phyloP scores from a whole-genome alignment of 2,888 invertebrate genomes.

The Tachina lurida region DNA sequence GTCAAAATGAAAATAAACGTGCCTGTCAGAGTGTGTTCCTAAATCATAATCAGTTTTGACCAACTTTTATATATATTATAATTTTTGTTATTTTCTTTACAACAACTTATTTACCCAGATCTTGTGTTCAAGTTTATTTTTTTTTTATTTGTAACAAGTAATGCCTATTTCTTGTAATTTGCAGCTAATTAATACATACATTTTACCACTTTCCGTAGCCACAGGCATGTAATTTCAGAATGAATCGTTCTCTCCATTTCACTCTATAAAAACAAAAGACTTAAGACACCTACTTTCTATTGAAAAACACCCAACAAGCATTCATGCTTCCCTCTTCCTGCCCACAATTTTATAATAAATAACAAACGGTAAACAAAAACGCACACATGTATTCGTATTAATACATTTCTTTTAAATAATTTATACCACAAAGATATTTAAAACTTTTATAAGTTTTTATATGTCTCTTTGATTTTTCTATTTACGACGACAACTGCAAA shows the following conservation, averaged over 20 bases:
- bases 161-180: background rate
- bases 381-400: constrained; percentile 8
- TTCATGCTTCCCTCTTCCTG: constrained; percentile 4
- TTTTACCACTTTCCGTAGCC: constrained; percentile 25
- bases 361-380: background rate
- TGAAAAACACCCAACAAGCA: background rate
- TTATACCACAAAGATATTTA: constrained; percentile 54
- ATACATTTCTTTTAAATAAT: constrained; percentile 30
- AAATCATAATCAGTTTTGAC: too few relatives aligned
- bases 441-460: constrained; percentile 61
- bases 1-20: too few relatives aligned
- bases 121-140: background rate
- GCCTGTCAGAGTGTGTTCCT: too few relatives aligned
- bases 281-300: constrained; percentile 42
- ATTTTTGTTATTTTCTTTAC: background rate
- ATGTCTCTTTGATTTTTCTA: constrained; percentile 42
- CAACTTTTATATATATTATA: background rate
- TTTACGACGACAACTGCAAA: constrained; percentile 1
- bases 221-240: constrained; percentile 16
- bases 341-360: constrained; percentile 27
- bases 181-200: constrained; percentile 46
- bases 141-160: background rate
- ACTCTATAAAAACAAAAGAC: constrained; percentile 27
- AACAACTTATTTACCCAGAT: background rate
- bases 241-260: background rate